These are phyloP conservation scores for Philhelius pedissequus DNA, from an alignment of 2,888 invertebrate species.

Conservation along the genomic window DNA sequence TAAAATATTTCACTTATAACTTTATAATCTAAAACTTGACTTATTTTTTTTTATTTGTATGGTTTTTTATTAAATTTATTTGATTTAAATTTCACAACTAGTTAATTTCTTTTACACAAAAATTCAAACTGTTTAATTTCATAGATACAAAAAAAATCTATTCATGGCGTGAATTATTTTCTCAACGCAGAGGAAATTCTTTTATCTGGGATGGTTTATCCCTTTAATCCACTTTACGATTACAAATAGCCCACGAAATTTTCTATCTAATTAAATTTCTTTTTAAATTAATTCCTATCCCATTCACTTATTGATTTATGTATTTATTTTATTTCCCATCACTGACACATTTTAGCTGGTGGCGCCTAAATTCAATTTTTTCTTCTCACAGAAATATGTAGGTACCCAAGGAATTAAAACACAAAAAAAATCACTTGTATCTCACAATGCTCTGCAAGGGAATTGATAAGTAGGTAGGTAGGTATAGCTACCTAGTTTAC, in stretches of 20 bases:
- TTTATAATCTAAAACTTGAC: too few relatives aligned
- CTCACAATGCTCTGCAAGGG: neutral
- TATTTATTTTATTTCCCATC: constrained; percentile 7
- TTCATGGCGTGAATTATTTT: too few relatives aligned
- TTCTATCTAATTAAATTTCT: constrained; percentile 11
- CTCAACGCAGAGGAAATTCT: too few relatives aligned
- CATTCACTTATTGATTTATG: constrained; percentile 19
- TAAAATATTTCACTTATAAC: too few relatives aligned
- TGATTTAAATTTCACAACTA: too few relatives aligned
- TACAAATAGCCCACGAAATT: neutral
- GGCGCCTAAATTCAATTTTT: constrained; percentile 49
- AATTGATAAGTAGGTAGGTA: neutral
- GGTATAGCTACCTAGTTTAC: neutral
- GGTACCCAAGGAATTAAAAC: neutral
- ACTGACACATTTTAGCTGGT: constrained; percentile 18
- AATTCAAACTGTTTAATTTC: too few relatives aligned
- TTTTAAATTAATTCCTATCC: neutral
- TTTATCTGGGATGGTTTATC: neutral
- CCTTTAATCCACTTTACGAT: neutral
- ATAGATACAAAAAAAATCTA: too few relatives aligned
- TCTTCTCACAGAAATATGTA: constrained; percentile 12
- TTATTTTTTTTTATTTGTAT: too few relatives aligned
- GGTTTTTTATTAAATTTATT: too few relatives aligned
- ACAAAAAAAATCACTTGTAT: constrained; percentile 33
- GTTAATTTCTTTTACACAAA: too few relatives aligned